These are phyloP conservation scores for Mionectes olivaceus DNA, from an alignment of 2,797 vertebrate genomes.

Conservation along the genomic window DNA sequence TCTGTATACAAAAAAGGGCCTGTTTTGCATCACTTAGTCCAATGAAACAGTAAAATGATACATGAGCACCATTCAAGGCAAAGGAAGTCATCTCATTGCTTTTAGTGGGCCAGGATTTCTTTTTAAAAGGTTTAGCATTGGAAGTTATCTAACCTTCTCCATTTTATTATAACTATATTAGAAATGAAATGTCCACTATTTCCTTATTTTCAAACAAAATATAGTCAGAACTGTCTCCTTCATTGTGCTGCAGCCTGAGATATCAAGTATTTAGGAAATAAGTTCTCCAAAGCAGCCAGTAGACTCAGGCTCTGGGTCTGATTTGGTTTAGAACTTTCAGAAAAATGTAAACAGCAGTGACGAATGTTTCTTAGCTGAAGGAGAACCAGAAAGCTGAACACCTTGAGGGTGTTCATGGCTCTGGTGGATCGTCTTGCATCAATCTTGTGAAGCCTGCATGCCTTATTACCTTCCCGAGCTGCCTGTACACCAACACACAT, in stretches of 20 bases:
- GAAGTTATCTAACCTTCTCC: neutral
- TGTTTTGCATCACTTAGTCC: neutral
- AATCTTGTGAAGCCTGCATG: neutral
- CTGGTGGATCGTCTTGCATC: neutral
- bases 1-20: neutral
- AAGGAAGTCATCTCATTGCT: neutral
- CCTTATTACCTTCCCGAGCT: neutral
- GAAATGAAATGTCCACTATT: neutral
- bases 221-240: neutral
- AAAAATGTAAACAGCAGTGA: neutral
- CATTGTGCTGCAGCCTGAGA: neutral
- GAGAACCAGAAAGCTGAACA: neutral
- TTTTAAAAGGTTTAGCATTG: neutral
- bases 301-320: neutral
- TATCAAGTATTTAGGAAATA: neutral
- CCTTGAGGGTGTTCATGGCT: neutral
- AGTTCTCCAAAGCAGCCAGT: neutral
- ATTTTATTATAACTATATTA: neutral
- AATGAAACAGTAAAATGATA: neutral
- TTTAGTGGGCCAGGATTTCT: neutral
- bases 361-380: rapidly evolving
- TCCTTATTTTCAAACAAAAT: neutral
- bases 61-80: neutral
- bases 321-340: neutral
- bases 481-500: neutral